Percentiles rank a stretch among this genome's conserved stretches.
Conservation (phyloP, 1,140 invertebrate genomes). For the Goniozus legneri region DNA sequence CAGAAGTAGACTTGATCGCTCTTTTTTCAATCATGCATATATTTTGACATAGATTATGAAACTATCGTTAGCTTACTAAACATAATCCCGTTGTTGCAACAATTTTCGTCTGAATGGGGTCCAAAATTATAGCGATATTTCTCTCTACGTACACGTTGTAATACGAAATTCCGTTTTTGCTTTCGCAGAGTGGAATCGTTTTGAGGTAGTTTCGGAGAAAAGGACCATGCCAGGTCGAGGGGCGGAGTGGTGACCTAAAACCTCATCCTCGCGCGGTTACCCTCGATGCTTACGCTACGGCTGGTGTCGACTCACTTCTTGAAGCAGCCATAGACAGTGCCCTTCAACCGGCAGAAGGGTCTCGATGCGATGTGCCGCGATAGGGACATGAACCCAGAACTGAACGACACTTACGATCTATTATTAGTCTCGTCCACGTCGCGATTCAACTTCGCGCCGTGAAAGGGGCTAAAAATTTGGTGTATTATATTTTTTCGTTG, state of each 20-base stretch:
- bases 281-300: conserved; percentile 78
- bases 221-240: conserved; percentile 36
- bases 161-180: neutral
- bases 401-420: conserved; percentile 22
- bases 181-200: conserved; percentile 12
- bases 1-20: too few species aligned
- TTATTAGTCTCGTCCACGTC: neutral
- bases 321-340: conserved; percentile 74
- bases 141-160: too few species aligned
- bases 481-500: too few species aligned
- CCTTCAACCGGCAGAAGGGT: conserved; percentile 44
- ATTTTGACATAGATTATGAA: too few species aligned
- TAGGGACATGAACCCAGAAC: conserved; percentile 69
- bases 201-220: conserved; percentile 13
- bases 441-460: too few species aligned
- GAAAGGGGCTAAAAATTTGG: too few species aligned
- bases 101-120: too few species aligned
- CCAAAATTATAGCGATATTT: too few species aligned
- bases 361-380: conserved; percentile 65
- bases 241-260: conserved; percentile 44
- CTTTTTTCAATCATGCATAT: too few species aligned
- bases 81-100: too few species aligned
- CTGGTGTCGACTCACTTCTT: conserved; percentile 81
- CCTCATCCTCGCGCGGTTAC: conserved; percentile 31
- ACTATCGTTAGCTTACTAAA: too few species aligned